Conservation (phyloP, 2,888 invertebrate genomes). For the Alloplasta piceator region DNA sequence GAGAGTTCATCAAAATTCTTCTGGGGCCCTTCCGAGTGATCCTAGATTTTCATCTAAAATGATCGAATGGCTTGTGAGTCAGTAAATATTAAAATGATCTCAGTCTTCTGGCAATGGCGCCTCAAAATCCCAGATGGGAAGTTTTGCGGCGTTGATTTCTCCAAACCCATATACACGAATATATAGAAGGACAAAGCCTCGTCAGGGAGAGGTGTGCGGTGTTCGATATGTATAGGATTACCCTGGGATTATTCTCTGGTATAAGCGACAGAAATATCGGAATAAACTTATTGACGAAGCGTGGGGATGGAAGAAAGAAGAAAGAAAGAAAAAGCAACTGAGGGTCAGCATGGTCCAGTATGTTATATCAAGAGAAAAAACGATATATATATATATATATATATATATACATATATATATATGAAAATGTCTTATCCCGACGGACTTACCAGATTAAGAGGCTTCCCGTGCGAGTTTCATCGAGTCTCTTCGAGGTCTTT, state of each 20-base stretch:
- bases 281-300: conserved; percentile 78
- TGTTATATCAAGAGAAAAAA: conserved; percentile 2
- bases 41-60: too few species aligned
- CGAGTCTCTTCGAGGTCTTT: conserved; percentile 82
- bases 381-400: conserved; percentile 11
- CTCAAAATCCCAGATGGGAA: conserved; percentile 47
- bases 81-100: too few species aligned
- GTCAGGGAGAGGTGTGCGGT: conserved; percentile 73
- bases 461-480: conserved; percentile 79
- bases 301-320: conserved; percentile 39
- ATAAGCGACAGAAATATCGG: conserved; percentile 73
- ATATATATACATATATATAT: conserved; percentile 69
- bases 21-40: too few species aligned
- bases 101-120: too few species aligned
- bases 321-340: conserved; percentile 49
- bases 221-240: conserved; percentile 79
- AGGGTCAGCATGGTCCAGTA: conserved; percentile 70
- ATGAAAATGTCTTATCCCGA: conserved; percentile 73
- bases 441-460: conserved; percentile 81
- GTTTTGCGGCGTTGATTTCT: conserved; percentile 45
- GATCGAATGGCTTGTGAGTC: too few species aligned
- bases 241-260: conserved; percentile 66
- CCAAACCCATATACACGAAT: conserved; percentile 36
- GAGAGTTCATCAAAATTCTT: too few species aligned
- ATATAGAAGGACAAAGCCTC: conserved; percentile 73